Evolutionary conservation across 2,888 invertebrate species (phyloP).

Genomic region (Catocala nupta): DNA sequence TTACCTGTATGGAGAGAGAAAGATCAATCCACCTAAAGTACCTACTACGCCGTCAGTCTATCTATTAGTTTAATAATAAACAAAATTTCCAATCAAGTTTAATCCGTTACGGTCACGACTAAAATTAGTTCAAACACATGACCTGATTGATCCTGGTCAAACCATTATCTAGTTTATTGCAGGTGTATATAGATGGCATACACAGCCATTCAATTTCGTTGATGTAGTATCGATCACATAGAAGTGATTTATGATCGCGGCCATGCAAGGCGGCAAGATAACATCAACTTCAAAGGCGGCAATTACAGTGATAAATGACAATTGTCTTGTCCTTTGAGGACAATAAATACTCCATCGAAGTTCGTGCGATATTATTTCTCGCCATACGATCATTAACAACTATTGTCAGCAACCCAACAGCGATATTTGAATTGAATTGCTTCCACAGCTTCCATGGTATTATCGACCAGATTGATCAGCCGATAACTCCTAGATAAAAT

Average conservation of each 20-base stretch:
- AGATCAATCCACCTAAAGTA: no score
- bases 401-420: slow-evolving; percentile 75
- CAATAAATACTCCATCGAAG: slow-evolving; percentile 81
- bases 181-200: slow-evolving; percentile 46
- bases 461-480: slow-evolving; percentile 77
- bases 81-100: slow-evolving; percentile 14
- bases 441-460: slow-evolving; percentile 68
- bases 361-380: slow-evolving; percentile 81
- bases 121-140: slow-evolving; percentile 19
- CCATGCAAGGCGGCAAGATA: slow-evolving; percentile 76
- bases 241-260: slow-evolving; percentile 69
- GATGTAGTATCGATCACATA: slow-evolving; percentile 61
- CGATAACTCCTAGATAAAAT: slow-evolving; percentile 74
- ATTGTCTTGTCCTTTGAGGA: slow-evolving; percentile 82
- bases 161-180: slow-evolving; percentile 28
- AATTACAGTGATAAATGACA: slow-evolving; percentile 84
- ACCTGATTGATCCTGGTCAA: slow-evolving; percentile 40
- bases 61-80: no score
- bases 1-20: no score
- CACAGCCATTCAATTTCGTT: slow-evolving; percentile 56
- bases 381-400: slow-evolving; percentile 82
- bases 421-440: slow-evolving; percentile 84
- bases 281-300: slow-evolving; percentile 84
- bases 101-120: slow-evolving; percentile 15
- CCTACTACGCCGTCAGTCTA: no score